Percentiles rank a stretch among this genome's conserved stretches.
Conservation (phyloP, 1,140 invertebrate genomes). For the Trichoplusia ni region DNA sequence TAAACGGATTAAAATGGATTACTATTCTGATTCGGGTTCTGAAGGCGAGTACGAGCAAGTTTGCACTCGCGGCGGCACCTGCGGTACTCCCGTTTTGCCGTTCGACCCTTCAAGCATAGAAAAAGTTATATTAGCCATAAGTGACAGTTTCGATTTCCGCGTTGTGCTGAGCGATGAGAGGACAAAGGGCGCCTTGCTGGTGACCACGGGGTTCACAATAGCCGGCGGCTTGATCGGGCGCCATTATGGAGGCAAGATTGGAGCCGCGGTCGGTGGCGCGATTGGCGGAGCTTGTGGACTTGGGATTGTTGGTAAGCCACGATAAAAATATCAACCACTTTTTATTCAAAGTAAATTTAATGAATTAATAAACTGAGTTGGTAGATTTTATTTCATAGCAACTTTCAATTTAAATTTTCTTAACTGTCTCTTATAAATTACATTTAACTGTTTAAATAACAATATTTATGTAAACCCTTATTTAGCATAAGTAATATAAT, state of each 20-base stretch:
- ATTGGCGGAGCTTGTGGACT: constrained; percentile 68
- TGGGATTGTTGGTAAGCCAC: constrained; percentile 64
- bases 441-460: too few species aligned
- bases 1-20: neutral
- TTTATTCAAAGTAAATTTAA: too few species aligned
- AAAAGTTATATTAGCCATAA: constrained; percentile 61
- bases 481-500: too few species aligned
- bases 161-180: constrained; percentile 55
- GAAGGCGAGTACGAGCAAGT: constrained; percentile 4
- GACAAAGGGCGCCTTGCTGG: constrained; percentile 49
- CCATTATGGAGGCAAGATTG: constrained; percentile 65
- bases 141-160: constrained; percentile 66
- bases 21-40: neutral
- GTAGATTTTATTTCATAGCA: too few species aligned
- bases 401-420: too few species aligned
- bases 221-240: constrained; percentile 65
- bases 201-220: constrained; percentile 63
- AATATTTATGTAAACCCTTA: too few species aligned
- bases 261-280: constrained; percentile 64
- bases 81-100: constrained; percentile 35
- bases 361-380: too few species aligned
- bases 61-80: neutral
- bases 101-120: constrained; percentile 61
- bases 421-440: too few species aligned
- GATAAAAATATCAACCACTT: too few species aligned